phyloP scores from a whole-genome alignment of 2,888 invertebrate genomes.

The Aethes cnicana region DNA sequence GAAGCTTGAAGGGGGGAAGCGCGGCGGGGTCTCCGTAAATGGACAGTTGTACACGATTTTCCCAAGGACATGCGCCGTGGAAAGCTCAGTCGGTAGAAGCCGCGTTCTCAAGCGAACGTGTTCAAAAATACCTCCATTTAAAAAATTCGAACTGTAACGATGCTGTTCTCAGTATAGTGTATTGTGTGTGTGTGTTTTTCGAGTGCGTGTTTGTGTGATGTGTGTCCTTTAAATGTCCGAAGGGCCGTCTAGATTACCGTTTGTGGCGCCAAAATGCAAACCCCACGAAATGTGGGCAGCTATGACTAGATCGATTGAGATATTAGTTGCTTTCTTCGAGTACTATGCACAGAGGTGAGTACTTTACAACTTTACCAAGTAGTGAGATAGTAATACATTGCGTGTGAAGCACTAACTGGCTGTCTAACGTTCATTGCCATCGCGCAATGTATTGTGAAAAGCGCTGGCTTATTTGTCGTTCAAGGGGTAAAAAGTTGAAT shows the following conservation, averaged over 20 bases:
- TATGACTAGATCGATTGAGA: slow-evolving; percentile 90
- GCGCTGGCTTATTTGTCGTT: no score
- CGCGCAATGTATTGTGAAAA: no score
- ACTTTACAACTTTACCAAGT: no score
- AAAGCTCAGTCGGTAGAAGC: slow-evolving; percentile 53
- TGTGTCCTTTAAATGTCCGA: slow-evolving; percentile 66
- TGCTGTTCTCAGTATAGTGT: neutral
- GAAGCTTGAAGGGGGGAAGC: slow-evolving; percentile 34
- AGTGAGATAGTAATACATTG: no score
- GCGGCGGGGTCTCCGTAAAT: slow-evolving; percentile 43
- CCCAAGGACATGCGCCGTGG: slow-evolving; percentile 62
- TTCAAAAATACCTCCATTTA: slow-evolving; percentile 31
- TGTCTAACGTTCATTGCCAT: no score
- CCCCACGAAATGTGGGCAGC: slow-evolving; percentile 90
- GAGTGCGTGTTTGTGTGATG: slow-evolving; percentile 40
- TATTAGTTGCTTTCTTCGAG: slow-evolving; percentile 91
- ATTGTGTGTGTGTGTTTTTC: slow-evolving; percentile 21
- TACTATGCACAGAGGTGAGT: slow-evolving; percentile 90
- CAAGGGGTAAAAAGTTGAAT: no score
- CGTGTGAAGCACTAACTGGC: no score
- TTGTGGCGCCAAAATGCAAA: slow-evolving; percentile 73
- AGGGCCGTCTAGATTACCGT: slow-evolving; percentile 58
- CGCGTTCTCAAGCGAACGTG: slow-evolving; percentile 52
- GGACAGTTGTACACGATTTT: slow-evolving; percentile 51
- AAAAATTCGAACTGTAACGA: slow-evolving; percentile 14